Evolutionary conservation across 2,113 vertebrate genomes (phyloP).

Genomic region (Microcebus murinus): DNA sequence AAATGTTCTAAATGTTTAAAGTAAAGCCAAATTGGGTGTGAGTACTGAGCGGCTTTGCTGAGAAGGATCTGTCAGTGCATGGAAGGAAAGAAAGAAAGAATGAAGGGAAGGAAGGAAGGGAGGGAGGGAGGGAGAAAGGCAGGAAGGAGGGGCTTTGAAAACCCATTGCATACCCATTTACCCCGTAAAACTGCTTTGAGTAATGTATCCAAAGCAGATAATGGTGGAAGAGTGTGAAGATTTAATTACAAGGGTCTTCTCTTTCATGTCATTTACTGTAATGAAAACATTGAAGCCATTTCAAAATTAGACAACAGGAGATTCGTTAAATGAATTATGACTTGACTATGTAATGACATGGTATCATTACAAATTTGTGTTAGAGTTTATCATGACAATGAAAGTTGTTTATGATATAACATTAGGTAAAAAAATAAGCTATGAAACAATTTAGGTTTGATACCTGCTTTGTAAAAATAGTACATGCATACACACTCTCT

Average conservation of each 20-base stretch:
- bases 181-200: not conserved
- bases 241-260: not conserved
- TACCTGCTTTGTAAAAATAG: not conserved
- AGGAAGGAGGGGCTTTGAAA: not conserved
- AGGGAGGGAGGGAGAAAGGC: not conserved
- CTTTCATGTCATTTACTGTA: not conserved
- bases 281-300: not conserved
- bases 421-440: not conserved
- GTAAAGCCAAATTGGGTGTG: not conserved
- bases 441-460: not conserved
- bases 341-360: not conserved
- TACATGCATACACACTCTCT: not conserved
- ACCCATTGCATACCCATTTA: not conserved
- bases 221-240: not conserved
- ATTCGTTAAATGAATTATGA: not conserved
- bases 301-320: not conserved
- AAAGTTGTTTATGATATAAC: not conserved
- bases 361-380: not conserved
- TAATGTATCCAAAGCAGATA: slow-evolving; percentile 15
- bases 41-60: not conserved
- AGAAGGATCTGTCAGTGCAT: not conserved
- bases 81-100: not conserved
- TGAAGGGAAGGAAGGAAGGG: not conserved
- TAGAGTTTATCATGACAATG: not conserved
- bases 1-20: not conserved